Evolutionary conservation across 2,888 invertebrate genomes (phyloP).

Genomic region (Spatulosminthurus flaviceps): DNA sequence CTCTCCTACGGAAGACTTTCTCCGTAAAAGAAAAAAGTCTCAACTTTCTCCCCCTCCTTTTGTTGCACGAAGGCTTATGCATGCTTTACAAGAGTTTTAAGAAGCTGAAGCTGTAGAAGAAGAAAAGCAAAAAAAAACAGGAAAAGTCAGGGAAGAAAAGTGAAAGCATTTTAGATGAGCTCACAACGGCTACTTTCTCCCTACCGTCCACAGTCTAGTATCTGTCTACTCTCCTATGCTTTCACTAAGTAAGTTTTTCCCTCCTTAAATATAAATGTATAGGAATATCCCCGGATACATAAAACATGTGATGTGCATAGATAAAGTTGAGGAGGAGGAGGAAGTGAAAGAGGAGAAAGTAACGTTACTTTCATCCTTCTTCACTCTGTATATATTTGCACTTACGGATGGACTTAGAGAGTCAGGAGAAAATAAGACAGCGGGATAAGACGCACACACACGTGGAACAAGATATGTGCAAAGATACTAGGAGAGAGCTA

Average conservation of each 20-base stretch:
- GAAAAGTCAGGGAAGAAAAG: neutral
- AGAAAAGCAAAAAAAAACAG: neutral
- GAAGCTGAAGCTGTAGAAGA: too few relatives aligned
- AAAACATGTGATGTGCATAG: neutral
- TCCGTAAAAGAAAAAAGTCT: neutral
- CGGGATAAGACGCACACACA: neutral
- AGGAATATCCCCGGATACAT: neutral
- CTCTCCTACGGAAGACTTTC: neutral
- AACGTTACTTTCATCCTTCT: neutral
- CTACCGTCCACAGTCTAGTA: too few relatives aligned
- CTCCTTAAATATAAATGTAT: conserved; percentile 21
- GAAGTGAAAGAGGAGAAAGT: neutral
- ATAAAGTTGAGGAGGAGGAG: neutral
- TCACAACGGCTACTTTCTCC: neutral
- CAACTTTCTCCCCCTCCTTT: neutral
- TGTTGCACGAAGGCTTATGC: too few relatives aligned
- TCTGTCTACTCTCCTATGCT: too few relatives aligned
- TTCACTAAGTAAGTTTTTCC: too few relatives aligned
- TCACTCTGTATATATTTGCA: conserved; percentile 23
- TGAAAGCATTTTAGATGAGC: conserved; percentile 10
- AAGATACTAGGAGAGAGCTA: neutral
- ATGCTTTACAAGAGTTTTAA: too few relatives aligned
- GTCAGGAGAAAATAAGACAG: neutral
- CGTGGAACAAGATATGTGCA: neutral
- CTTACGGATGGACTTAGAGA: conserved; percentile 26